phyloP scores from a whole-genome alignment of 2,113 vertebrate species.

The Colistium nudipinnis region DNA sequence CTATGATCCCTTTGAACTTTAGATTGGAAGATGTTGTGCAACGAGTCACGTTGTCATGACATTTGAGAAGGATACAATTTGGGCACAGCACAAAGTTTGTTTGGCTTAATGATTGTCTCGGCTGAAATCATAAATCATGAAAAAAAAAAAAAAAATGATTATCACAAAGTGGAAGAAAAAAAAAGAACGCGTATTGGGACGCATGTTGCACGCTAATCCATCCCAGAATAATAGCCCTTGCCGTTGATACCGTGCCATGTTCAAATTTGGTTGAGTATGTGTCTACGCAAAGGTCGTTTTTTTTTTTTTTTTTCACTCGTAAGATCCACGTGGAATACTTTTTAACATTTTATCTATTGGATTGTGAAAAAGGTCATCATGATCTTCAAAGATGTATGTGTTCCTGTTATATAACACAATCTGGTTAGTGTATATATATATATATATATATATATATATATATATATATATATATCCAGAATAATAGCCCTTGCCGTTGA shows the following conservation, averaged over 20 bases:
- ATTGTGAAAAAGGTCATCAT: not conserved
- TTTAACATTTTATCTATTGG: constrained; percentile 5
- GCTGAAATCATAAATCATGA: too few relatives aligned
- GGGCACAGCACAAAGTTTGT: constrained; percentile 32
- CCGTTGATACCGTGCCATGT: too few relatives aligned
- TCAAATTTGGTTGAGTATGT: not conserved
- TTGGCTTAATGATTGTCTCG: constrained; percentile 64
- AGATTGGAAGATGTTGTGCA: constrained; percentile 58
- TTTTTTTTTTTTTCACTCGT: not conserved
- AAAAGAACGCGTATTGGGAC: too few relatives aligned
- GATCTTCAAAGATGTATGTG: constrained; percentile 1
- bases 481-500: too few relatives aligned
- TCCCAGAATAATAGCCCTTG: too few relatives aligned
- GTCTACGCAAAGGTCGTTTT: constrained; percentile 7
- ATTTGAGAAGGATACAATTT: constrained; percentile 54
- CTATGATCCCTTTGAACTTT: constrained; percentile 72
- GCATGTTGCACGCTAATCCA: too few relatives aligned
- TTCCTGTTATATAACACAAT: not conserved
- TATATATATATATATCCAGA: too few relatives aligned
- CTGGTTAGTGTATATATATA: not conserved
- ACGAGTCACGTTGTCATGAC: constrained; percentile 69
- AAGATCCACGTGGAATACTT: too few relatives aligned
- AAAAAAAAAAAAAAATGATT: too few relatives aligned
- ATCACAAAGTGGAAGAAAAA: too few relatives aligned
- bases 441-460: too few relatives aligned